These are phyloP conservation scores for Hylyphantes graminicola DNA, from an alignment of 1,140 invertebrate species.

Conservation along the genomic window DNA sequence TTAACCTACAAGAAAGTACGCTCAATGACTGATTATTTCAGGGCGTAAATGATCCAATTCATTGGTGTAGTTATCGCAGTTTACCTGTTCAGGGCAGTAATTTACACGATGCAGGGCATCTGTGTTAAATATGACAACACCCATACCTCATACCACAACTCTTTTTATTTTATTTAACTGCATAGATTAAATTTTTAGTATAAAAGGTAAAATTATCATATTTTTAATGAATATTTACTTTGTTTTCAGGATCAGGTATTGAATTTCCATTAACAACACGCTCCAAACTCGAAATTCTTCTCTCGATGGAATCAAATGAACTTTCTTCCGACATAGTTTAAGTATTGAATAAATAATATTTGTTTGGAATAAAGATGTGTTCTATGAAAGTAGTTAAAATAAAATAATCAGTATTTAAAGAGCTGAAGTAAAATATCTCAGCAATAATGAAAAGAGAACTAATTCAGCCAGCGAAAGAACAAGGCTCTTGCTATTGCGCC, in stretches of 20 bases:
- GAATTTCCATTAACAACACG: slow-evolving; percentile 5
- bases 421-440: not conserved
- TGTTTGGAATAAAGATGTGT: not conserved
- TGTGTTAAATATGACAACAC: too few species aligned
- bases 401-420: not conserved
- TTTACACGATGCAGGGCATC: too few species aligned
- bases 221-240: slow-evolving; percentile 10
- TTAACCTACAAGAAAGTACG: too few species aligned
- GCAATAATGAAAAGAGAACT: not conserved
- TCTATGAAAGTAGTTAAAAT: not conserved
- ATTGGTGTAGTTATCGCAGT: too few species aligned
- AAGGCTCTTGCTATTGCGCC: too few species aligned
- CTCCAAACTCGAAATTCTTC: slow-evolving; percentile 21
- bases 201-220: not conserved
- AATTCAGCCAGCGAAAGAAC: not conserved
- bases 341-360: not conserved
- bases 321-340: not conserved
- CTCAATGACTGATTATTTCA: too few species aligned
- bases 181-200: too few species aligned
- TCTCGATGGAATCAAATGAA: slow-evolving; percentile 29
- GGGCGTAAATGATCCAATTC: too few species aligned
- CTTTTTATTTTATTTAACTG: too few species aligned
- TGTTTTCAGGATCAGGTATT: slow-evolving; percentile 18
- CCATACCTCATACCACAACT: too few species aligned
- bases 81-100: too few species aligned